phyloP scores from a whole-genome alignment of 2,888 invertebrate species.

The Cephus sareptanus region DNA sequence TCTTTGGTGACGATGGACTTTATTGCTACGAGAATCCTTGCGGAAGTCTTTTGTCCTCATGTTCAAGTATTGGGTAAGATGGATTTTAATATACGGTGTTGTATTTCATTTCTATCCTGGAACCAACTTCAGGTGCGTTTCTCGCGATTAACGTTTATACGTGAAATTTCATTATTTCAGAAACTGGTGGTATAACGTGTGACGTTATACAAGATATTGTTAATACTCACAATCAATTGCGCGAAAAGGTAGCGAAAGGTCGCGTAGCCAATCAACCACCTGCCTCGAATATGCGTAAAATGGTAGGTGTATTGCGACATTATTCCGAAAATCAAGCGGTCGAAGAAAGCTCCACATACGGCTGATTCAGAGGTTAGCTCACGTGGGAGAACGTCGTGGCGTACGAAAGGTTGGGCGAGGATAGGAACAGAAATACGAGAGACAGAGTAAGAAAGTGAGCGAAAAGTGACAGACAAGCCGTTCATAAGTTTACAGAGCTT shows the following conservation, averaged over 20 bases:
- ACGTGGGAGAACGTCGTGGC: no score
- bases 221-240: constrained; percentile 65
- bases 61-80: not conserved
- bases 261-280: constrained; percentile 68
- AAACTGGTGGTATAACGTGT: constrained; percentile 24
- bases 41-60: not conserved
- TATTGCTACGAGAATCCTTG: not conserved
- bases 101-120: not conserved
- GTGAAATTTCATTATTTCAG: constrained; percentile 11
- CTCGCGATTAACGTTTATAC: not conserved
- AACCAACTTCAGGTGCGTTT: not conserved
- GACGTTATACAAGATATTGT: constrained; percentile 24
- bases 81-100: not conserved
- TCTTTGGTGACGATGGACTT: not conserved
- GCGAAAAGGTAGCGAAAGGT: constrained; percentile 68
- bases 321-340: no score
- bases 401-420: no score
- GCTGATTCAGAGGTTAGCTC: no score
- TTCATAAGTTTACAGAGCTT: no score
- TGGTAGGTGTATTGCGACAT: constrained; percentile 38
- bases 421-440: no score
- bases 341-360: no score
- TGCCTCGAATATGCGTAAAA: constrained; percentile 68
- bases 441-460: no score
- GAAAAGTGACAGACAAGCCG: no score